These are phyloP conservation scores for Poeciliopsis gracilis DNA, from an alignment of 2,797 vertebrate species.

Conservation along the genomic window DNA sequence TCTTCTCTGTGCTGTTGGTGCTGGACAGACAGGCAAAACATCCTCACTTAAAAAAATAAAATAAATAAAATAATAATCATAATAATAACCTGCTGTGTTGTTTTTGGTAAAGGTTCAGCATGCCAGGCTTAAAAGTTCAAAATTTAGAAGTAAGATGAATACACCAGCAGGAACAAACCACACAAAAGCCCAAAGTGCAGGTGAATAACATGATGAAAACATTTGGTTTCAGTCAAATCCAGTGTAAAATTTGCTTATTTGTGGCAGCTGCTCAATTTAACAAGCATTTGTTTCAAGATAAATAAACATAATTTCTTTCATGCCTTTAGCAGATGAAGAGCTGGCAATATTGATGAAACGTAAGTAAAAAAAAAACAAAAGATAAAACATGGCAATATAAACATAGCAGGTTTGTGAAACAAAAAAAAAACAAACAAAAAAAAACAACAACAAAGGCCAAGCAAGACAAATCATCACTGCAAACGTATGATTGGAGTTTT, in stretches of 20 bases:
- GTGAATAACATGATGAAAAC: constrained; percentile 34
- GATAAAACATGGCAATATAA: constrained; percentile 15
- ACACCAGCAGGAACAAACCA: constrained; percentile 30
- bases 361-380: constrained; percentile 14
- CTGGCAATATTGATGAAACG: constrained; percentile 15
- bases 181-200: constrained; percentile 30
- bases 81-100: not conserved
- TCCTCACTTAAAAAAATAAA: not conserved
- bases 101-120: constrained; percentile 40
- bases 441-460: constrained; percentile 17
- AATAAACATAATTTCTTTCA: constrained; percentile 25
- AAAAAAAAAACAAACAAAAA: not conserved
- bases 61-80: not conserved
- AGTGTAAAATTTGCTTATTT: constrained; percentile 42
- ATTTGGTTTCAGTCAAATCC: constrained; percentile 12
- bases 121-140: constrained; percentile 40
- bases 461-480: constrained; percentile 54
- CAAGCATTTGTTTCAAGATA: constrained; percentile 36
- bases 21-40: constrained; percentile 70
- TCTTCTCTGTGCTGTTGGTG: constrained; percentile 89
- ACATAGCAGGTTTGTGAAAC: constrained; percentile 14
- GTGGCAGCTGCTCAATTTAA: not conserved
- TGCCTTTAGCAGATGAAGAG: constrained; percentile 35
- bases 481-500: constrained; percentile 57
- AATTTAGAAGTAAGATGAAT: constrained; percentile 30